phyloP scores from a whole-genome alignment of 2,113 vertebrate species.

The Mus spicilegus region DNA sequence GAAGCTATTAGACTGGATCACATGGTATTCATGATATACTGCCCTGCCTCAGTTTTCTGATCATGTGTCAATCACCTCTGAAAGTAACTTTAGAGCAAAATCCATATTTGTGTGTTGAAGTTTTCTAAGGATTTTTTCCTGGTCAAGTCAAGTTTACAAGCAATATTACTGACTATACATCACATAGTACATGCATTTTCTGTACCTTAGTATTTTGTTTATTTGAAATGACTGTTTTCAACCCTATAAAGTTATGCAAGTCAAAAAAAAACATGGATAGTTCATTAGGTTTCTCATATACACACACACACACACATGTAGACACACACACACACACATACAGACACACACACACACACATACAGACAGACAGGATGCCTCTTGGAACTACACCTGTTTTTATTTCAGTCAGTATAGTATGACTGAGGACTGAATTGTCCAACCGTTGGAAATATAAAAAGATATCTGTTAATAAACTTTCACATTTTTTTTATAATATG shows the following conservation, averaged over 20 bases:
- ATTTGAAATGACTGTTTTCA: not conserved
- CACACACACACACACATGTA: too few relatives aligned
- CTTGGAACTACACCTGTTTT: not conserved
- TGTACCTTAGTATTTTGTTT: not conserved
- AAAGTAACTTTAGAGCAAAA: not conserved
- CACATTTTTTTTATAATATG: not conserved
- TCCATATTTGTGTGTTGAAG: not conserved
- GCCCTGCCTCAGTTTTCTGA: not conserved
- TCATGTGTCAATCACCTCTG: not conserved
- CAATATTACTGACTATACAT: not conserved
- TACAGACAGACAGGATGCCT: not conserved
- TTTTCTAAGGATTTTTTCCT: not conserved
- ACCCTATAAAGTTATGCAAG: not conserved
- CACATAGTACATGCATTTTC: not conserved
- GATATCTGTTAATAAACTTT: not conserved
- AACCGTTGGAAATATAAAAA: constrained; percentile 25
- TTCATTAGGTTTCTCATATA: not conserved
- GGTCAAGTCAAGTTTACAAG: not conserved
- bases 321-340: too few relatives aligned
- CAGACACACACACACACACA: too few relatives aligned
- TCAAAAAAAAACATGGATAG: not conserved
- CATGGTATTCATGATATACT: not conserved
- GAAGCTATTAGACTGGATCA: not conserved
- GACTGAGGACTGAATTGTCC: not conserved
- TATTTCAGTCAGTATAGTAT: not conserved